Evolutionary conservation across 2,888 invertebrate genomes (phyloP).

Genomic region (Brachynemurus nebulosus): DNA sequence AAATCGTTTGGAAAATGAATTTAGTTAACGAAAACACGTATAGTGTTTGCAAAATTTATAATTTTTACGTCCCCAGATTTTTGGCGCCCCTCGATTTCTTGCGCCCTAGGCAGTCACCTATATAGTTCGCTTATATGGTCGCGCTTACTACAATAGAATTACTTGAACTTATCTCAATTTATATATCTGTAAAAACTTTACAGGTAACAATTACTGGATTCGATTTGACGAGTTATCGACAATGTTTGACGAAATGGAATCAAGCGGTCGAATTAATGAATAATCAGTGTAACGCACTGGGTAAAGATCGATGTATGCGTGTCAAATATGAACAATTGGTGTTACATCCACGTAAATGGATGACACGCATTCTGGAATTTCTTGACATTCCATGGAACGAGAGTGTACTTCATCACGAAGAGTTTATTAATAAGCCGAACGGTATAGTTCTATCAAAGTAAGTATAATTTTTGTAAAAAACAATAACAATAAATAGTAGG

Average conservation of each 20-base stretch:
- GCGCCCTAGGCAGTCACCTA: too few species aligned
- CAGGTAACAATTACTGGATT: conserved; percentile 79
- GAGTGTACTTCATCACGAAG: conserved; percentile 93
- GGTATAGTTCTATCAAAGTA: conserved; percentile 92
- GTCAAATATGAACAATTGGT: conserved; percentile 97
- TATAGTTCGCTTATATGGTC: too few species aligned
- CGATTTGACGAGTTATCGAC: conserved; percentile 83
- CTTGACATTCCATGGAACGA: conserved; percentile 91
- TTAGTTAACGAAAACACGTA: too few species aligned
- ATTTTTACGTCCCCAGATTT: too few species aligned
- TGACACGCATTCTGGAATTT: conserved; percentile 77
- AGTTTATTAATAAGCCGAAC: conserved; percentile 88
- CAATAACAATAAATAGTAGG: too few species aligned
- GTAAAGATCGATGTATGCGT: conserved; percentile 59
- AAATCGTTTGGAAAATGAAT: too few species aligned
- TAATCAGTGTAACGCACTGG: conserved; percentile 76
- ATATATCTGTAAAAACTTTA: conserved; percentile 13
- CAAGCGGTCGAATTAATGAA: conserved; percentile 90
- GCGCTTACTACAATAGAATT: too few species aligned
- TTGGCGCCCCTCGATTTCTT: too few species aligned
- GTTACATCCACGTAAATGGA: conserved; percentile 78
- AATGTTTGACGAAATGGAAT: conserved; percentile 96
- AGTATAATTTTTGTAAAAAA: too few species aligned
- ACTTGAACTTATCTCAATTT: neutral
- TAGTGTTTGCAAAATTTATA: too few species aligned